phyloP scores from a whole-genome alignment of 92 coral and sea anemone species.

The Zoanthus gigantus region DNA sequence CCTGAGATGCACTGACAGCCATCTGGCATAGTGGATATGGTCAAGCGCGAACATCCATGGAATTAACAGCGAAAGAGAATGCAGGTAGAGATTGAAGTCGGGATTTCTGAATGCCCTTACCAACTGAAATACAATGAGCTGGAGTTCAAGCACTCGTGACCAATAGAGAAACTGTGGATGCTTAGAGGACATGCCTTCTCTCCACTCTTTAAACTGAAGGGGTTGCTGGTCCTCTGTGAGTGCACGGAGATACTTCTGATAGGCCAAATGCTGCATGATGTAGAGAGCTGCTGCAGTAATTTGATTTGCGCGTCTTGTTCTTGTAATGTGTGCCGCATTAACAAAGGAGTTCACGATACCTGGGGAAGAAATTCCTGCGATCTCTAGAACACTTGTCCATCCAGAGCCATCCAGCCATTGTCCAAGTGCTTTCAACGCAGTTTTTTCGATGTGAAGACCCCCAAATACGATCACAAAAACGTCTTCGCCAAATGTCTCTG shows the following conservation, averaged over 20 bases:
- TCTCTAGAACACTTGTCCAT: conserved; percentile 45
- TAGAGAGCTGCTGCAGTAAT: conserved; percentile 23
- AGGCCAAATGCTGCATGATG: conserved; percentile 8
- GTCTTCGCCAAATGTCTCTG: conserved; percentile 58
- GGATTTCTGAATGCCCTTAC: conserved; percentile 36
- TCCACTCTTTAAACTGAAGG: conserved; percentile 18
- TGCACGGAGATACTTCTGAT: not conserved
- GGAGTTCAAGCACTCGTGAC: conserved; percentile 34
- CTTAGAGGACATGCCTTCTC: conserved; percentile 12
- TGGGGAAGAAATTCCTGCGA: conserved; percentile 40
- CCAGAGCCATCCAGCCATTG: conserved; percentile 58
- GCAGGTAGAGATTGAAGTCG: conserved; percentile 26
- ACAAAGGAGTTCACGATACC: conserved; percentile 56
- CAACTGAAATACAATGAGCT: conserved; percentile 19
- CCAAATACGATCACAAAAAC: conserved; percentile 57
- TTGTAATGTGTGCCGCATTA: conserved; percentile 23
- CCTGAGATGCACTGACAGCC: conserved; percentile 43
- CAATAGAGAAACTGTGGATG: conserved; percentile 29
- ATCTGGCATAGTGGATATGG: conserved; percentile 31
- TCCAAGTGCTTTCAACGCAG: conserved; percentile 55
- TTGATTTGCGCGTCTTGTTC: conserved; percentile 52
- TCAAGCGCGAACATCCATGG: conserved; percentile 46
- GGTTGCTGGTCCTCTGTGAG: not conserved
- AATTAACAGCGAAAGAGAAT: conserved; percentile 19
- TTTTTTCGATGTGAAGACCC: conserved; percentile 64